A percentile compares a stretch with the other conserved stretches of the same genome.
phyloP scores from a whole-genome alignment of 2,797 vertebrate genomes.

The Bradypus variegatus region DNA sequence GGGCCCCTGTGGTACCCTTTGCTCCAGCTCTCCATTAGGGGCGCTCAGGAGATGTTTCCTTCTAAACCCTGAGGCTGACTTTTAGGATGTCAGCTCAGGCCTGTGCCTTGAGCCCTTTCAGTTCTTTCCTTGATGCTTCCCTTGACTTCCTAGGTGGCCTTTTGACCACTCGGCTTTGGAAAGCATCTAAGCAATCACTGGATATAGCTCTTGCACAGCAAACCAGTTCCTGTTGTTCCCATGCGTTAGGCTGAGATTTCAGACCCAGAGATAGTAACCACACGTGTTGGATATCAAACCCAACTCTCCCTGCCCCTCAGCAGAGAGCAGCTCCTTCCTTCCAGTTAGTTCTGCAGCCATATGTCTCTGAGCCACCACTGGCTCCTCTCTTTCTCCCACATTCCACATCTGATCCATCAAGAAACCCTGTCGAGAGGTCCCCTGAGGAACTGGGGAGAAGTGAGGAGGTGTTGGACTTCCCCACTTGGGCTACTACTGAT shows the following conservation, averaged over 20 bases:
- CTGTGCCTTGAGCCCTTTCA: not conserved
- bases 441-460: too few species aligned
- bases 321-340: not conserved
- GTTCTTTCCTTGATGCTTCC: not conserved
- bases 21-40: not conserved
- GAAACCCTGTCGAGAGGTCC: not conserved
- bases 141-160: not conserved
- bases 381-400: not conserved
- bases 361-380: accelerated
- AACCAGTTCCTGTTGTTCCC: not conserved
- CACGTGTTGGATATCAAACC: not conserved
- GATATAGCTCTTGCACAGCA: not conserved
- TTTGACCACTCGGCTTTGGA: not conserved
- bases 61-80: not conserved
- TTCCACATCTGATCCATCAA: accelerated
- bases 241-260: not conserved
- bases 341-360: accelerated
- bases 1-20: not conserved
- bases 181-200: not conserved
- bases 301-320: not conserved
- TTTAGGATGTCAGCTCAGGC: not conserved
- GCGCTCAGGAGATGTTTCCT: not conserved
- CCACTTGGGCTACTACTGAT: too few species aligned
- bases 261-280: not conserved
- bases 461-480: too few species aligned